These are phyloP conservation scores for Tetraodon nigroviridis DNA, from an alignment of 2,113 vertebrate genomes.

Conservation along the genomic window DNA sequence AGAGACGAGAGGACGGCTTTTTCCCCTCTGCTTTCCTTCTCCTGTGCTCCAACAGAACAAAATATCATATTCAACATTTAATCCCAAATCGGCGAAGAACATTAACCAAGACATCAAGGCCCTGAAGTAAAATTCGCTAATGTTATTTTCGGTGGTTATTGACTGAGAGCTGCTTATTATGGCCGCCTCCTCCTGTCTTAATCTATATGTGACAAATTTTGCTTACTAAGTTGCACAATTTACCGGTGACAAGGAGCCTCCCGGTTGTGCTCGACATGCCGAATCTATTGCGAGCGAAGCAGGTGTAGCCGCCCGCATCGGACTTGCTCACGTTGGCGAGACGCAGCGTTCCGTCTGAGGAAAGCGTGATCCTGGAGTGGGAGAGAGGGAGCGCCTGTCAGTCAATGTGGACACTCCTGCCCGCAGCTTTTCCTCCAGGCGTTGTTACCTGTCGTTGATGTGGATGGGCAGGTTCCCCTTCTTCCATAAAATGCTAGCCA, in stretches of 20 bases:
- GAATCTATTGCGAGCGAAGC: constrained; percentile 87
- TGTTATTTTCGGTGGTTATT: constrained; percentile 40
- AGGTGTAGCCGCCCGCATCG: constrained; percentile 84
- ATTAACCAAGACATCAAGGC: constrained; percentile 11
- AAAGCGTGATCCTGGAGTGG: constrained; percentile 72
- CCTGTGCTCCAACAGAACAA: neutral
- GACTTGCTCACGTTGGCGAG: constrained; percentile 85
- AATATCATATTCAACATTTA: neutral
- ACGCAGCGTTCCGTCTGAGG: constrained; percentile 81
- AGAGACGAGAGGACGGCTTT: neutral
- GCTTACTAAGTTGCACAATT: constrained; percentile 47
- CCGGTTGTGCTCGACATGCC: constrained; percentile 84
- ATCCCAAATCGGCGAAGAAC: neutral
- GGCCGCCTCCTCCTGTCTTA: constrained; percentile 26
- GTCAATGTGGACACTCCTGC: neutral
- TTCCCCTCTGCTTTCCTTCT: neutral
- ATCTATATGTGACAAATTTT: constrained; percentile 50
- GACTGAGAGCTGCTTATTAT: constrained; percentile 30
- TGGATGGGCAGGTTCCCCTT: constrained; percentile 81
- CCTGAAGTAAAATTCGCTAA: constrained; percentile 19
- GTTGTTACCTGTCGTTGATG: constrained; percentile 79
- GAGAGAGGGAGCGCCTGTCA: too few species aligned
- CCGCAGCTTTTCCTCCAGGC: neutral
- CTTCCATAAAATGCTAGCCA: constrained; percentile 83
- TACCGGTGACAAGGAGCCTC: constrained; percentile 84